Conservation (phyloP, 2,113 vertebrate genomes). For the Rhabdomys dilectus region DNA sequence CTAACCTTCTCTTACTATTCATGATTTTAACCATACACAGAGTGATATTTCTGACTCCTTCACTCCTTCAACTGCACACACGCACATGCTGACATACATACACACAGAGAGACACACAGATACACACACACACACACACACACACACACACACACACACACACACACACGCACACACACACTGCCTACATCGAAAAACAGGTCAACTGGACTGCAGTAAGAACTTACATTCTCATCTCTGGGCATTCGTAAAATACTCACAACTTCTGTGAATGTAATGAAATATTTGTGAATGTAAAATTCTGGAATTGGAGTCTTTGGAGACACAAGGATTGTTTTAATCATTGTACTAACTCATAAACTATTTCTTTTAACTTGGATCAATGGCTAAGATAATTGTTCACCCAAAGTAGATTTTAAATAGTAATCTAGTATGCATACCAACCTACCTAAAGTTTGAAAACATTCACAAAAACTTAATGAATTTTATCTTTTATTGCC, state of each 20-base stretch:
- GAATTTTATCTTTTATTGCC: neutral
- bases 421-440: neutral
- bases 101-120: neutral
- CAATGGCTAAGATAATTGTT: neutral
- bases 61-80: neutral
- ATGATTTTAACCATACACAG: neutral
- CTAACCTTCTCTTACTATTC: neutral
- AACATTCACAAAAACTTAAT: neutral
- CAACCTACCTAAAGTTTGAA: slow-evolving; percentile 13
- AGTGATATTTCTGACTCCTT: neutral
- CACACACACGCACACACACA: neutral
- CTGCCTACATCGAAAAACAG: no score
- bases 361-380: neutral
- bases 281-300: neutral
- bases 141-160: neutral
- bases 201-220: neutral
- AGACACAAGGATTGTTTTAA: neutral
- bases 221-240: neutral
- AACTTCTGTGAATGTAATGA: neutral
- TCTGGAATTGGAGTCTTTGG: neutral
- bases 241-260: neutral
- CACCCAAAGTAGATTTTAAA: neutral
- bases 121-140: neutral
- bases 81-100: neutral
- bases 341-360: neutral